Base-by-base conservation (phyloP, 2,888 invertebrate genomes). In the Drosophila mercatorum region DNA sequence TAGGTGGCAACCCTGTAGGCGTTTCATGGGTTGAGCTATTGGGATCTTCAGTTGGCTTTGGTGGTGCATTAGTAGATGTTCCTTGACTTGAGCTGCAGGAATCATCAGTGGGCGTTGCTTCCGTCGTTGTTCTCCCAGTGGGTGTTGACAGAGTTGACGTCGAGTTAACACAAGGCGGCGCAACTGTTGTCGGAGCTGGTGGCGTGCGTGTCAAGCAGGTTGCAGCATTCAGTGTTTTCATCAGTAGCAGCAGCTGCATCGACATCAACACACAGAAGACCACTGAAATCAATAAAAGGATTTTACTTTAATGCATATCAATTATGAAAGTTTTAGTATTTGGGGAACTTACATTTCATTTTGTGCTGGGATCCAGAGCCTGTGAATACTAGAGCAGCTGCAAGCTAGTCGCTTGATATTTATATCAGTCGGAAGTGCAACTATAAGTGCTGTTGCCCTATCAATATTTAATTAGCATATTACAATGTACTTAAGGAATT, bases 271-370 rank as follows among this genome's bases (percentile, higher is more conserved):
- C 57, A 64, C 75, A 75, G 43, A 46, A 47, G 8, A 71, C 28
- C 46, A 77, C 87, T 87, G 56, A 62, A 70, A 81, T 26, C n/a
- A 55, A 63, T 26, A 41, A 11, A 40, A 43, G 56, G 31, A 34
- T 34, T 49, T 41, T 53, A 34, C 34, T 61, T 69, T 52, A 10
- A 52, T n/a, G 31, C 31, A 22, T 43, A 52, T 26, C 47, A 62
- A 31, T 44, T 38, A 11, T 11, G 17, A 8, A 40, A 12, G 11
- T 11, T 5, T 12, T 8, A 7, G 5, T 28, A 14, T 10, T 44
- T 46, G 12, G 12, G 31, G 46, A 31, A 84, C 88, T 75, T 68
- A 87, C 83, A 51, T 72, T 74, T 83, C 83, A 83, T 83, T 49
- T 60, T 71, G 71, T 17, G 26, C 12, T 11, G 17, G 14, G 17